phyloP scores from a whole-genome alignment of 2,113 vertebrate genomes.

The Pteronura brasiliensis region DNA sequence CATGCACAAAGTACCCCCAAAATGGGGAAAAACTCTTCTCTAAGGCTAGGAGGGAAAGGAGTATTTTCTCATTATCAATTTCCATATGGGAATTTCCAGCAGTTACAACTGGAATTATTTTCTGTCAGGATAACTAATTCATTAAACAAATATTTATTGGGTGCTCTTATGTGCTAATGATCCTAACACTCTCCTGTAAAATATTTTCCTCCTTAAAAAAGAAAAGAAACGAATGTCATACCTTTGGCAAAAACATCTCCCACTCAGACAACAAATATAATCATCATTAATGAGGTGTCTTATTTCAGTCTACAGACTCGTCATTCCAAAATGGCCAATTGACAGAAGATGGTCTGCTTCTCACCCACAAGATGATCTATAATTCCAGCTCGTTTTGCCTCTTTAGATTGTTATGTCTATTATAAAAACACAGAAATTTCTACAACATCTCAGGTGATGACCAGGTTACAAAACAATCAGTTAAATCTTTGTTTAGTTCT shows the following conservation, averaged over 20 bases:
- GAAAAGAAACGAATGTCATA: not conserved
- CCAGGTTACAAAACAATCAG: not conserved
- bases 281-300: not conserved
- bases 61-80: not conserved
- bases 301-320: not conserved
- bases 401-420: not conserved
- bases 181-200: not conserved
- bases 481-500: not conserved
- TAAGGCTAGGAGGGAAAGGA: not conserved
- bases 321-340: not conserved
- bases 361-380: not conserved
- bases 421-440: not conserved
- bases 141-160: constrained; percentile 6
- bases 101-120: not conserved
- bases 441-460: not conserved
- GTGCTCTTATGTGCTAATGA: not conserved
- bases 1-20: not conserved
- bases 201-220: constrained; percentile 12
- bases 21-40: not conserved
- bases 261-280: not conserved
- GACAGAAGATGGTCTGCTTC: not conserved
- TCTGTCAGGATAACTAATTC: not conserved
- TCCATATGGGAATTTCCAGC: not conserved
- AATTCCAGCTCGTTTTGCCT: not conserved
- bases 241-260: not conserved